These are phyloP conservation scores for Liasis olivaceus DNA, from an alignment of 2,797 vertebrate genomes.

Conservation along the genomic window DNA sequence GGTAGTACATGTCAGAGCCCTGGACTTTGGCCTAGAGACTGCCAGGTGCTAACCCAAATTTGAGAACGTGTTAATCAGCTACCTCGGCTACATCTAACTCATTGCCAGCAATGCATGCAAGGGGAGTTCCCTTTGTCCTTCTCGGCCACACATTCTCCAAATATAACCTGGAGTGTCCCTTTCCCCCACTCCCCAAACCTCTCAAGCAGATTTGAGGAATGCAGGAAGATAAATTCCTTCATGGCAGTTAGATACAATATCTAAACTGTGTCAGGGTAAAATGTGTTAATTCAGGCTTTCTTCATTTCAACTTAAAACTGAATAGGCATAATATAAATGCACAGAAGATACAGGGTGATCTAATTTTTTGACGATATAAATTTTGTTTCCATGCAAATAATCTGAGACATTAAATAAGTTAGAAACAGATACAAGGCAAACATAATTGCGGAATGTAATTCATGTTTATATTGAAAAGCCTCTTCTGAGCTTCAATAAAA, in stretches of 20 bases:
- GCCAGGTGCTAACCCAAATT: not conserved
- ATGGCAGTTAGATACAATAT: not conserved
- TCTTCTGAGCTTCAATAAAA: conserved; percentile 44
- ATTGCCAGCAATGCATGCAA: not conserved
- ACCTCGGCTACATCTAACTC: not conserved
- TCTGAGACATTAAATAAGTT: conserved; percentile 27
- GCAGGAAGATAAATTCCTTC: not conserved
- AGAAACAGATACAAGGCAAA: conserved; percentile 18
- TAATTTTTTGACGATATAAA: conserved; percentile 43
- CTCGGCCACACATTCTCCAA: not conserved
- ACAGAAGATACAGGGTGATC: conserved; percentile 2
- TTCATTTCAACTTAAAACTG: not conserved
- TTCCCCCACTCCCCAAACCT: not conserved
- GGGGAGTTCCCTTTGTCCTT: not conserved
- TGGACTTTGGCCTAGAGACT: not conserved
- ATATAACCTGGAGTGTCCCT: not conserved
- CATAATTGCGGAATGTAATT: conserved; percentile 53
- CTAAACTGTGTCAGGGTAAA: not conserved
- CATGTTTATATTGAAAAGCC: conserved; percentile 37
- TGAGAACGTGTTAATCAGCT: not conserved
- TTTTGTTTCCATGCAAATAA: conserved; percentile 27
- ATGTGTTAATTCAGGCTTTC: not conserved
- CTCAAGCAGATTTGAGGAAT: not conserved
- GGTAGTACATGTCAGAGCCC: not conserved
- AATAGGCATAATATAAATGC: not conserved